Evolutionary conservation across 2,797 vertebrate genomes (phyloP).

Genomic region (Parauchenoglanis ngamensis): DNA sequence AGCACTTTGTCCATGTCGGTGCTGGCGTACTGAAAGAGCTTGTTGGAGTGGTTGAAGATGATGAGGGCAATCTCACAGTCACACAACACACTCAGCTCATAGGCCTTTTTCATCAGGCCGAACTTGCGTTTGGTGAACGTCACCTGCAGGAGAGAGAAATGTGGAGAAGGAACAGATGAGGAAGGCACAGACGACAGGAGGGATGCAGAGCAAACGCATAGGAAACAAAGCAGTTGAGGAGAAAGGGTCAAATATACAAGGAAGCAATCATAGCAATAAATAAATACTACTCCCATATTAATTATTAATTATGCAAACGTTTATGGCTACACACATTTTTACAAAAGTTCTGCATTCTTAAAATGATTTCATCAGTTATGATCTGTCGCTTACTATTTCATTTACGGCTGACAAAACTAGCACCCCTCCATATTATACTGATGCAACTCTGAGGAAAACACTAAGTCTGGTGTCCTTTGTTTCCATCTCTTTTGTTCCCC

Average conservation of each 20-base stretch:
- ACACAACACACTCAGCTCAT: conserved; percentile 86
- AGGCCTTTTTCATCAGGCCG: conserved; percentile 88
- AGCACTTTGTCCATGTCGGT: conserved; percentile 93
- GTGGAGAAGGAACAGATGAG: background rate
- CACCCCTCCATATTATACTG: conserved; percentile 39
- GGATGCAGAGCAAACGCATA: background rate
- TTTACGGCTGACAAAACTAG: conserved; percentile 9
- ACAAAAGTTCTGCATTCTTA: background rate
- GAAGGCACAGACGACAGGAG: background rate
- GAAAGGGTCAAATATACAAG: background rate
- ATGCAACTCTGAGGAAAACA: conserved; percentile 27
- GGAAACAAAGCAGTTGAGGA: background rate
- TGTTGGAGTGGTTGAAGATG: conserved; percentile 99
- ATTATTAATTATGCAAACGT: background rate
- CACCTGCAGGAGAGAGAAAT: conserved; percentile 72
- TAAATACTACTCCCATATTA: background rate
- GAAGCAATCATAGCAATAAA: background rate
- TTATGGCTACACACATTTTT: background rate
- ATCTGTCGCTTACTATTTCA: background rate
- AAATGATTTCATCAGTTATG: background rate
- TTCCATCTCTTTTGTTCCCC: conserved; percentile 64
- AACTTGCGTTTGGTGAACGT: conserved; percentile 97
- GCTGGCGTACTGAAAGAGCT: conserved; percentile 95
- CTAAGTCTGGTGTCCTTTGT: conserved; percentile 47
- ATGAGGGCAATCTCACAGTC: conserved; percentile 98